Evolutionary conservation across 2,888 invertebrate species (phyloP).

Genomic region (Hecatera dysodea): DNA sequence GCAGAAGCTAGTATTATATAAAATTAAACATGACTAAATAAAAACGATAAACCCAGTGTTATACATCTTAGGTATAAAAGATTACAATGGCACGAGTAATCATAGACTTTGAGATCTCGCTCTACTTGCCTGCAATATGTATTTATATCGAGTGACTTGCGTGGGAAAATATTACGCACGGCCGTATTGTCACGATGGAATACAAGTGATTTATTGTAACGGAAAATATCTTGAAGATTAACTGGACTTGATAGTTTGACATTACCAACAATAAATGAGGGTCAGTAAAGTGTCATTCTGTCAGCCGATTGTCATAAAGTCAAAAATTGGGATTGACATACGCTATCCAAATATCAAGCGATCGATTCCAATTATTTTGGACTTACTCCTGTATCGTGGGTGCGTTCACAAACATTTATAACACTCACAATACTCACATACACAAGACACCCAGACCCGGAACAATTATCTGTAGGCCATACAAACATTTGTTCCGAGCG

Average conservation of each 20-base stretch:
- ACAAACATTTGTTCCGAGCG: no score
- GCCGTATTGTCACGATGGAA: conserved; percentile 27
- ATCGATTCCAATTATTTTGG: no score
- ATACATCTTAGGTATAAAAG: conserved; percentile 42
- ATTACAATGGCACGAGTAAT: conserved; percentile 46
- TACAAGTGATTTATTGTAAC: conserved; percentile 23
- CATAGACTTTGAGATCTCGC: conserved; percentile 28
- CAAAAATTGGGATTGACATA: no score
- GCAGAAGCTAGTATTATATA: no score
- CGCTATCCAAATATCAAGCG: no score
- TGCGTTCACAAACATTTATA: no score
- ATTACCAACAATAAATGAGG: neutral
- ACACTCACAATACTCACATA: no score
- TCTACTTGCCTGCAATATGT: conserved; percentile 47
- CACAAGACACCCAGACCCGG: no score
- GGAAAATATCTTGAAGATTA: conserved; percentile 11
- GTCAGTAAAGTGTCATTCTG: no score
- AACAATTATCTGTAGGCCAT: no score
- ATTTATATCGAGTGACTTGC: conserved; percentile 45
- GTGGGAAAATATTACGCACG: conserved; percentile 47
- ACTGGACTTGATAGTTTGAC: neutral
- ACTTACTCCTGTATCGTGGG: no score
- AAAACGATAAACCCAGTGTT: neutral
- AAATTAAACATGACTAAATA: neutral
- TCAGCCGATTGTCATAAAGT: no score